phyloP scores from a whole-genome alignment of 2,888 invertebrate species.

The Watsonalla cultraria region DNA sequence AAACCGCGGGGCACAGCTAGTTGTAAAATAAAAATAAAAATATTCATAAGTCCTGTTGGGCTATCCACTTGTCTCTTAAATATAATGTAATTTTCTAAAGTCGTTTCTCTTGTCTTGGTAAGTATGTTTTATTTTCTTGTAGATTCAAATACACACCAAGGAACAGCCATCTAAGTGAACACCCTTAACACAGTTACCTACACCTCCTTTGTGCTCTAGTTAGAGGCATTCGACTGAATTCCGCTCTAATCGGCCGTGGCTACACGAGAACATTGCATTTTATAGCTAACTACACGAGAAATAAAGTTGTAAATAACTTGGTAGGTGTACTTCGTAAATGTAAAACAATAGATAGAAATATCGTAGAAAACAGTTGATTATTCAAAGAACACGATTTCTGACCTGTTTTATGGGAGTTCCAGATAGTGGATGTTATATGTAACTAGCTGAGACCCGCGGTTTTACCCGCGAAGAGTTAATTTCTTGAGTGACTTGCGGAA shows the following conservation, averaged over 20 bases:
- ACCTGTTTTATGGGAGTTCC: no score
- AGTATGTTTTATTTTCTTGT: no score
- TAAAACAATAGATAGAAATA: background rate
- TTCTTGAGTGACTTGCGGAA: no score
- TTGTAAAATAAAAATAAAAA: no score
- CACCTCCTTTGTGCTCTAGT: conserved; percentile 29
- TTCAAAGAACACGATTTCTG: background rate
- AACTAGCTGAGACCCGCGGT: no score
- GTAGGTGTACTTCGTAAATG: background rate
- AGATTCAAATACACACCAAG: background rate
- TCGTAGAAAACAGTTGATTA: background rate
- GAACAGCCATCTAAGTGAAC: background rate
- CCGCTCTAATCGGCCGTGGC: conserved; percentile 22
- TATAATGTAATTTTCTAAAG: no score
- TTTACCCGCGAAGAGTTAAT: no score
- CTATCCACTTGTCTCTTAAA: no score
- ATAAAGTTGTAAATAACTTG: background rate
- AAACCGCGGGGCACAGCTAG: no score
- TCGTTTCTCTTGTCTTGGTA: no score
- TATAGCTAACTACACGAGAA: background rate
- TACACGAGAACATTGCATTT: background rate
- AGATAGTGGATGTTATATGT: no score
- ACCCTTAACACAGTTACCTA: conserved; percentile 4
- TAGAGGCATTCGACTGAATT: conserved; percentile 21
- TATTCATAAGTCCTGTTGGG: no score